phyloP scores from a whole-genome alignment of 64 coral and sea anemone species.

The Dendrophyllia cribrosa region DNA sequence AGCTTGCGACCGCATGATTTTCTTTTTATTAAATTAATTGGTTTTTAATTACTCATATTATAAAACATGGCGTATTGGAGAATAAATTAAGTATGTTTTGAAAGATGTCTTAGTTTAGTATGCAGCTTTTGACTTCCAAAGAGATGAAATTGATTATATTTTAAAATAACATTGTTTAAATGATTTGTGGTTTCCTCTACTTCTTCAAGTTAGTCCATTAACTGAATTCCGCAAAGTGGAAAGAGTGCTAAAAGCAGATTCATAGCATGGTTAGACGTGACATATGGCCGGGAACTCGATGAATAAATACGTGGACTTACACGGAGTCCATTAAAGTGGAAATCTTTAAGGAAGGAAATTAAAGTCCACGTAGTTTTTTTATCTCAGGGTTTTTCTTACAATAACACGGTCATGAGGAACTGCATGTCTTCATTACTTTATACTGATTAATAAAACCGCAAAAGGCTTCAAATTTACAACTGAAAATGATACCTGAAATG shows the following conservation, averaged over 20 bases:
- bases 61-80: no score
- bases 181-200: slow-evolving; percentile 33
- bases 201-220: neutral
- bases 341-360: neutral
- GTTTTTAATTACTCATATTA: no score
- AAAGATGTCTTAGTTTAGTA: neutral
- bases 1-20: no score
- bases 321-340: neutral
- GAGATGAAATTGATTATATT: no score
- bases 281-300: neutral
- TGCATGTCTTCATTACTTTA: neutral
- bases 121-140: no score
- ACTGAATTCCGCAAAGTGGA: neutral
- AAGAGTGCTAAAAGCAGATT: neutral
- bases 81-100: neutral
- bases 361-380: neutral
- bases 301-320: neutral
- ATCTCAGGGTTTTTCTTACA: neutral
- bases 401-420: neutral
- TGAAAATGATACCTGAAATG: slow-evolving; percentile 13
- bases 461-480: neutral
- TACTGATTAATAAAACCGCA: neutral
- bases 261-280: neutral
- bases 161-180: no score
- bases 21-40: no score